Base-by-base conservation (phyloP, 2,888 invertebrate genomes). In the Argyresthia albistria region DNA sequence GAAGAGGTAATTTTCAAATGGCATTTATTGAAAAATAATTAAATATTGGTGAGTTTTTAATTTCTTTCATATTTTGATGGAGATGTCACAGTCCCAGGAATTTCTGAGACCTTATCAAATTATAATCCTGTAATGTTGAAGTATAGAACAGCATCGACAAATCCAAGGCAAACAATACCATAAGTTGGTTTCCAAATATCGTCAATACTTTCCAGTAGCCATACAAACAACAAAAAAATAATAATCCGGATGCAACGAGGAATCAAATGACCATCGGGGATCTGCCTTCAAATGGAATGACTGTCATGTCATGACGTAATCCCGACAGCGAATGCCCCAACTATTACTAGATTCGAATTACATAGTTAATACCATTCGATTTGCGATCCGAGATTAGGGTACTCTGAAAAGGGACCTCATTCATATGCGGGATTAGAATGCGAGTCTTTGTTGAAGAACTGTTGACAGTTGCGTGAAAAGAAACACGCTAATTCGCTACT, bases 221-320 rank as follows among this genome's bases (percentile, higher is more conserved):
- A 45, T 50, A 53, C 53, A 55, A 54, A 52, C 43, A 59, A 56
- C 54, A 58, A 52, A 62, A 69, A 66, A 64, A 60, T n/a, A 63
- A 47, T 50, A 72, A 74, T 64, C 60, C 54, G 67, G 25, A 69
- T 62, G 10, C 39, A 56, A 57, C 58, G 60, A 57, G 57, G 67
- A 63, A 66, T 77, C 70, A 63, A 68, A 73, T 78, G 70, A 69
- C 73, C 70, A 67, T 63, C 69, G 61, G 15, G 14, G 37, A 36
- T 37, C 37, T 48, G 48, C 37, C 48, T 48, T 4, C 45, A 15
- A 45, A 45, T 9, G 12, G 10, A 48, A 47, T n/a, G 15, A 15
- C 48, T 48, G 48, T 36, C 48, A 48, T 15, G 48, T 48, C 48
- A 48, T 12, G 15, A 10, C 36, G 48, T 48, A 48, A 48, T 48